Evolutionary conservation across 2,113 vertebrate genomes (phyloP), one percentile per base, ranked within the genome.

Genomic region (Megaceryle maxima): DNA sequence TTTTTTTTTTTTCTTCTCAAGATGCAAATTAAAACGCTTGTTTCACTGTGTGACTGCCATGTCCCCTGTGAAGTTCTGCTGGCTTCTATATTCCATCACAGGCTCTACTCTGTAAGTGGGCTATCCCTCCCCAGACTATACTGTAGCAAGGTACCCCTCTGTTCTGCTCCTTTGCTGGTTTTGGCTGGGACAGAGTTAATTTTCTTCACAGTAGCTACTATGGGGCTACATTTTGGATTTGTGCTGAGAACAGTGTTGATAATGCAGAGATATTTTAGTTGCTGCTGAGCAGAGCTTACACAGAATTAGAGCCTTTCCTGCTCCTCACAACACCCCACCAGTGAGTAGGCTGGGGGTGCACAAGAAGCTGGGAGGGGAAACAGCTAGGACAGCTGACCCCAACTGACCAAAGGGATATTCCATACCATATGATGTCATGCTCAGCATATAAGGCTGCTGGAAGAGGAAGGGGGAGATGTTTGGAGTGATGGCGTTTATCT

Each of bases 371-470:
- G 21, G 13, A 51, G 9, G 41, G 21, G 16, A 22, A 46, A 50
- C 26, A 59, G 28, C 15, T 0, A 4, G 50, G 22, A n/a, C 6
- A 57, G 20, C n/a, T 43, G 26, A 55, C 16, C 21, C 26, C 8
- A 26, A 0, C 15, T 48, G 48, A 43, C 22, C 21, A 3, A 21
- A 55, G 44, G 22, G 26, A 21, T 29, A 19, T 74, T 13, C 46
- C 24, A 35, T 8, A 37, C 5, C 16, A 11, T 22, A 25, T 0
- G 0, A 15, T 4, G 7, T 31, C 7, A 7, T 7, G 9, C 13
- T 63, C n/a, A 57, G 16, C 11, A 18, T 26, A 2, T 10, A 68
- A 41, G 73, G 14, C 11, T 41, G 3, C 3, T 5, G 31, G 11
- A 62, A 77, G 10, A 37, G 16, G 39, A 26, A 46, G 17, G 19